phyloP scores from a whole-genome alignment of 2,888 invertebrate genomes.

The Xestia c-nigrum region DNA sequence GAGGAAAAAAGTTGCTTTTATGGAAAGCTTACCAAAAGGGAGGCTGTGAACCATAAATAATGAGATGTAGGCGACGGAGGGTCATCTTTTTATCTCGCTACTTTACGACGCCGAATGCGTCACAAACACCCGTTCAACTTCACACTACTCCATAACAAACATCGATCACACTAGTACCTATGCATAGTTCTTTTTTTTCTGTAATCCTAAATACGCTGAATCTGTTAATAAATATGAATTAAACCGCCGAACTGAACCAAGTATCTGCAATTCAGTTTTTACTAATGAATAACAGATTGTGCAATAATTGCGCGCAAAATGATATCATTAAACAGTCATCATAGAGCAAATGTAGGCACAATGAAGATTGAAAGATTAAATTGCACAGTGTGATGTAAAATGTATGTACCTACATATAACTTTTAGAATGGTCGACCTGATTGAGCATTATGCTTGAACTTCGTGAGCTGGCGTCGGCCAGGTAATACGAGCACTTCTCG shows the following conservation, averaged over 20 bases:
- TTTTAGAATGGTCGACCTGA: constrained; percentile 28
- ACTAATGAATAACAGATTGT: constrained; percentile 34
- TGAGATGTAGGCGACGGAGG: constrained; percentile 72
- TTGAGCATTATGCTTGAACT: constrained; percentile 31
- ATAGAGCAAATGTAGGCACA: constrained; percentile 31
- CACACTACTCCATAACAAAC: constrained; percentile 28
- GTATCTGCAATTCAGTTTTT: constrained; percentile 24
- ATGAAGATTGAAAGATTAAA: constrained; percentile 41
- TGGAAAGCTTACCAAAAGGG: constrained; percentile 75
- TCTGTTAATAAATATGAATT: constrained; percentile 16
- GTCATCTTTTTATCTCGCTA: constrained; percentile 79
- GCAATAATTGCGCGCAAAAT: constrained; percentile 40
- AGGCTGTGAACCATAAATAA: constrained; percentile 83
- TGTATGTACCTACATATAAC: not conserved
- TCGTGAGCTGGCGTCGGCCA: not conserved
- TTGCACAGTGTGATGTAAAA: constrained; percentile 19
- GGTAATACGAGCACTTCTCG: constrained; percentile 36
- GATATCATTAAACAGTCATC: constrained; percentile 48
- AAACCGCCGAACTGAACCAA: constrained; percentile 18
- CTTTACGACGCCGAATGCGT: constrained; percentile 74
- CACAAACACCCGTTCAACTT: constrained; percentile 67
- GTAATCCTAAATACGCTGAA: constrained; percentile 20
- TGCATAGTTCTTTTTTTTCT: not conserved
- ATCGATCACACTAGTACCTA: not conserved
- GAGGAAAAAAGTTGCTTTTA: constrained; percentile 64